Evolutionary conservation across 2,888 invertebrate genomes (phyloP), one percentile per base, ranked within the genome.

Genomic region (Zele albiditarsus): DNA sequence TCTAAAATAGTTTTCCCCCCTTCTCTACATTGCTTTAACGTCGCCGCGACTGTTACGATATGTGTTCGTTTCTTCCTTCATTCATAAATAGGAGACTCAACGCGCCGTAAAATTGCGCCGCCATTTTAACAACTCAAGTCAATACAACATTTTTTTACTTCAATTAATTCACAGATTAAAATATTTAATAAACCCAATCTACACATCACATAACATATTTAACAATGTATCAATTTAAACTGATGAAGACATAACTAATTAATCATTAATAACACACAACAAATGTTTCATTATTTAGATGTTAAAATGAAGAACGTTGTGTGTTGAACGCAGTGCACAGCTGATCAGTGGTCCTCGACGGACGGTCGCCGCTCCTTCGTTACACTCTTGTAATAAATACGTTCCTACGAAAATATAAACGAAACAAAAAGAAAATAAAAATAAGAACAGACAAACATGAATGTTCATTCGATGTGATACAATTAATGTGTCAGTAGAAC

Each of bases 341-440:
- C 87, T 87, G 87, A 87, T 87, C 85, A 81, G 86, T 84, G 83
- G 82, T 79, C 79, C 79, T 66, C 80, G 81, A 80, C 82, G 84
- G 85, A 85, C 82, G 84, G 83, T 82, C 81, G 81, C 74, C 79
- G 83, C 75, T 79, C 71, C 78, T 27, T 80, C 78, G 78, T 78
- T 71, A 63, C 10, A 53, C 20, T 23, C 10, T 53, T 38, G 14
- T 42, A 66, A 20, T 38, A 68, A 27, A 70, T 66, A 62, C 27
- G 60, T 60, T 28, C 28, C 60, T 27, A 65, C n/a, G 60, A 60
- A 65, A 33, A n/a, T 60, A 65, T 31, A 70, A 49, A 72, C n/a
- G n/a, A n/a, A n/a, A n/a, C n/a, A n/a, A n/a, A n/a, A n/a, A n/a
- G n/a, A n/a, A n/a, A n/a, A n/a, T n/a, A 33, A 31, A 49, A 53